Conservation (phyloP, 2,113 vertebrate species). For the Pedetes capensis region DNA sequence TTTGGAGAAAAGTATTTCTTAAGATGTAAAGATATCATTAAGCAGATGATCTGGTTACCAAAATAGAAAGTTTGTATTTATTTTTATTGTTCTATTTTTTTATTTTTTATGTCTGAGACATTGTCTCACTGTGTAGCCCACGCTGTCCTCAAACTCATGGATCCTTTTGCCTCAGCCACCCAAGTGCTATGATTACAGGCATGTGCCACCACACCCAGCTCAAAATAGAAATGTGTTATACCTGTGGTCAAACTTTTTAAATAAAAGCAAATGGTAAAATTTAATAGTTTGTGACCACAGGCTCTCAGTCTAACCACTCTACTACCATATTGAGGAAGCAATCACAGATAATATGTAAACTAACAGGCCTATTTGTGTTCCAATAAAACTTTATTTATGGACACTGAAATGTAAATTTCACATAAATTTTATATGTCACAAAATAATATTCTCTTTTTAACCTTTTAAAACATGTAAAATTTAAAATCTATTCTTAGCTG, state of each 20-base stretch:
- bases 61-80: no score
- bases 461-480: neutral
- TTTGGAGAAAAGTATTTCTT: neutral
- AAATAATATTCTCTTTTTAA: constrained; percentile 21
- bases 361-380: neutral
- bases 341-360: neutral
- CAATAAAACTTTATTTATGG: neutral
- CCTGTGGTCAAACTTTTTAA: neutral
- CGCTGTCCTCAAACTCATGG: no score
- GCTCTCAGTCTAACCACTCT: neutral
- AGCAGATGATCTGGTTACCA: neutral
- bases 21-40: neutral
- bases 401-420: neutral
- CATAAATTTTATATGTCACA: neutral
- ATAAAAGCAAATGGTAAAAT: neutral
- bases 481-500: neutral
- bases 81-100: no score
- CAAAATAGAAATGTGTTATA: no score
- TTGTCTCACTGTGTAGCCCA: no score
- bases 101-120: no score
- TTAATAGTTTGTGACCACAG: neutral
- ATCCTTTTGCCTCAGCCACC: no score
- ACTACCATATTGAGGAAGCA: neutral
- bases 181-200: no score
- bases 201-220: no score